Conservation (phyloP, 2,113 vertebrate species). For the Cathartes aura region DNA sequence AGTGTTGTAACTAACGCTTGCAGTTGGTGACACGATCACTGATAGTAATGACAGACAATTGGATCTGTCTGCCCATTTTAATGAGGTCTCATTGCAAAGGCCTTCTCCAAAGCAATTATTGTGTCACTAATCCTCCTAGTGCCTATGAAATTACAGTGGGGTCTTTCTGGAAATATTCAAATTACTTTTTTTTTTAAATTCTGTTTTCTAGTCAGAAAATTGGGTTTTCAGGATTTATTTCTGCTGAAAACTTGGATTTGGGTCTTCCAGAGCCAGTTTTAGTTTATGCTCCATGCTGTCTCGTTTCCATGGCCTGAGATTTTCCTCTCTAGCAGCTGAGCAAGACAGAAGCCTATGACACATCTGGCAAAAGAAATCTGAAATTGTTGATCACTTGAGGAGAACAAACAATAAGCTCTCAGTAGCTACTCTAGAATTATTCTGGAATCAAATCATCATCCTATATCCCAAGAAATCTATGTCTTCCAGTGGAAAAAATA, state of each 20-base stretch:
- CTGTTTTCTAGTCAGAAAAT: not conserved
- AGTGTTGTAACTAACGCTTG: not conserved
- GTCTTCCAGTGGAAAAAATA: not conserved
- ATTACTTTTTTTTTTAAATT: not conserved
- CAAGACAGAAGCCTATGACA: not conserved
- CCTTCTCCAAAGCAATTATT: not conserved
- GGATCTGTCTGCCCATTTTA: not conserved
- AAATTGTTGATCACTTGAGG: not conserved
- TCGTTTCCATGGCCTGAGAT: not conserved
- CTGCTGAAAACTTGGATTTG: not conserved
- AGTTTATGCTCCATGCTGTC: not conserved
- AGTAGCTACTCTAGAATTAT: not conserved
- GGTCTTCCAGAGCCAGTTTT: not conserved
- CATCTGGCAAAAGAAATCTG: not conserved
- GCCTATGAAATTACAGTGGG: rapidly evolving
- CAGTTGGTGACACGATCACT: not conserved
- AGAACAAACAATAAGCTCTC: not conserved
- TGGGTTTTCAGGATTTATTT: not conserved
- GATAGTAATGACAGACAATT: not conserved
- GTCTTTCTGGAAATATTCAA: not conserved
- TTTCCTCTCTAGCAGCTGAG: not conserved
- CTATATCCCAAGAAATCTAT: not conserved
- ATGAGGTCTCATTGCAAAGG: not conserved
- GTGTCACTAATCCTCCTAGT: not conserved
- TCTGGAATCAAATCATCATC: not conserved